Base-by-base conservation (phyloP, 2,888 invertebrate species). In the Cryptocephalus moraei region DNA sequence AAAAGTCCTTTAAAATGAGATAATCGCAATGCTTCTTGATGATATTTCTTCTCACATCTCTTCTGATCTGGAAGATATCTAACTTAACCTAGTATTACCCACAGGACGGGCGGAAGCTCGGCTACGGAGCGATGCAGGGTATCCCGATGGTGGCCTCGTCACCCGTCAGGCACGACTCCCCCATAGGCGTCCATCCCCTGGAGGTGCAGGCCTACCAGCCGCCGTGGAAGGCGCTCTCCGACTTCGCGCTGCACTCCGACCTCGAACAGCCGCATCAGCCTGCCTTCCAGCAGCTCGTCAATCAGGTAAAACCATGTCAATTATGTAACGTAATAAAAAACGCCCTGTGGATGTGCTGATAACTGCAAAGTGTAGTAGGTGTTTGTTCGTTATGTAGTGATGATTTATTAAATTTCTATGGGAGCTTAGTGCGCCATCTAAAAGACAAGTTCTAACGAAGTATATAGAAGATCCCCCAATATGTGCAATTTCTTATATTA, bases 61-160 rank as follows among this genome's bases (percentile, higher is more conserved):
- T 22, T 22, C 22, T 22, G 22, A 22, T 22, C 22, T 6, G 22
- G 22, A 22, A 22, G 12, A 36, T 12, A 36, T 61, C 67, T 73
- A 72, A 73, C 65, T 64, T 64, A 66, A 65, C 69, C 63, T 71
- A 73, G 71, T 73, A 70, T 70, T 75, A 72, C 63, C 69, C 70
- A 62, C 81, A 94, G 93, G 93, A 93, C 76, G 94, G 94, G 61
- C 83, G 93, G 58, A 91, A 93, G 70, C 76, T 94, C 71, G 91
- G 91, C 55, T 91, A 92, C 73, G 91, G 91, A 67, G 86, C 87
- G 61, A 89, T 94, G 87, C 93, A 95, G 67, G 93, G 93, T 50
- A 94, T 99, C 59, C 96, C 97, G 13, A 89, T 99, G 86, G 92
- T 97, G 52, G 97, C 97, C 40, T 90, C 92, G 39, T 92, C 94